Base-by-base conservation (phyloP, 2,797 vertebrate species). In the Cryptoblepharus egeriae region DNA sequence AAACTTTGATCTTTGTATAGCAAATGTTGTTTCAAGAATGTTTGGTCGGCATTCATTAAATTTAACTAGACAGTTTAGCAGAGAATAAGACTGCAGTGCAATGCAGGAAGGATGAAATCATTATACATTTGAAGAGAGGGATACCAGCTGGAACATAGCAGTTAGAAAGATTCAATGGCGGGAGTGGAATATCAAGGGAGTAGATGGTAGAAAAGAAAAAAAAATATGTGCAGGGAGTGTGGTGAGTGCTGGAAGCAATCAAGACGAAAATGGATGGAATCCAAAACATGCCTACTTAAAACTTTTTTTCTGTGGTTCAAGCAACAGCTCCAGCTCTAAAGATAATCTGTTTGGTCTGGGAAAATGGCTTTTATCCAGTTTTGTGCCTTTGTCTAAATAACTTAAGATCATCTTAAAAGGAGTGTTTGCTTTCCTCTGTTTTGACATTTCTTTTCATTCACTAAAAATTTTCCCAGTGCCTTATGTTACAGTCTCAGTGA, bases 281-380 rank as follows among this genome's bases (percentile, higher is more conserved):
- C 69, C 30, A 86, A 87, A 80, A 35, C 79, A 87, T 79, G 42
- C 5, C 45, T 85, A 35, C 79, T 3, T 78, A 71, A 84, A 87
- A 49, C 70, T 81, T 77, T 84, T 77, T 84, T 52, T 72, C 2
- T 85, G 0, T 67, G 12, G 72, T 75, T 89, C 72, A 67, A 84
- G 58, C 55, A 75, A 67, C 75, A 83, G 84, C 74, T 26, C 15
- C n/a, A 45, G 4, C 22, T 78, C 30, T 32, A 82, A 60, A 28
- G 78, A n/a, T 39, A 88, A 73, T 16, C 71, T 71, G 57, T 3
- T 80, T n/a, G 24, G 28, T 85, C 60, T 90, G 0, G 0, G 26
- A 84, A 88, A 74, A 75, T 71, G 82, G 45, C 20, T 89, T 65
- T 84, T 85, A 24, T 61, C 82, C 64, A 85, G 76, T 22, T 26